phyloP scores from a whole-genome alignment of 2,113 vertebrate genomes.

The Gavia stellata region DNA sequence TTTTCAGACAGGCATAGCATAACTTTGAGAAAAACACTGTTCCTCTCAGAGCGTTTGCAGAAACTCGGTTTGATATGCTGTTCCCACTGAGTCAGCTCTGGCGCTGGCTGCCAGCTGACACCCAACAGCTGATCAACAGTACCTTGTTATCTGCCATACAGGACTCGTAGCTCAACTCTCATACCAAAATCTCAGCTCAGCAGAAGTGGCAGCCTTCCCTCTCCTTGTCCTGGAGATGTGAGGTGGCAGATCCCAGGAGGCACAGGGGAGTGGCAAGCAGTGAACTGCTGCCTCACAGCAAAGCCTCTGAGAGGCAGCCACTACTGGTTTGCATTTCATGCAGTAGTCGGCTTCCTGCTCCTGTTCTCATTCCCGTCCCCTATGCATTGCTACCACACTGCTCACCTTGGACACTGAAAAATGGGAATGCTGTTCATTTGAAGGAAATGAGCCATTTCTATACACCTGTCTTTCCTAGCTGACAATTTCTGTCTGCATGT shows the following conservation, averaged over 20 bases:
- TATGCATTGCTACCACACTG: not conserved
- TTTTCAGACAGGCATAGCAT: not conserved
- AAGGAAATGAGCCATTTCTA: not conserved
- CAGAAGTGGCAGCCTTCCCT: not conserved
- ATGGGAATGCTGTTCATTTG: not conserved
- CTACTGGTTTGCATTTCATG: not conserved
- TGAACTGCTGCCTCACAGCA: not conserved
- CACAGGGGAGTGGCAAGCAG: fast-evolving
- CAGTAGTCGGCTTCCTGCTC: not conserved
- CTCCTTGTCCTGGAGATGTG: not conserved
- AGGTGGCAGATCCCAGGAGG: not conserved
- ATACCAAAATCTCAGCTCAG: not conserved
- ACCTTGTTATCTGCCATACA: not conserved
- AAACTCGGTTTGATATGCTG: not conserved
- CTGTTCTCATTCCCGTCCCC: not conserved
- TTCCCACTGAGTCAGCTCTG: not conserved
- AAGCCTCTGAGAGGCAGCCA: not conserved
- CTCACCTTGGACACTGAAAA: not conserved
- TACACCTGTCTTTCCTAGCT: not conserved
- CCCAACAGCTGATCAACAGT: not conserved
- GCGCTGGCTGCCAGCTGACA: not conserved
- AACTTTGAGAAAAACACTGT: not conserved
- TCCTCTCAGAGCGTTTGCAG: not conserved
- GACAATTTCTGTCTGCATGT: not conserved
- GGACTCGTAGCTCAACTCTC: not conserved